A percentile compares a stretch with the other conserved stretches of the same genome.
Conservation (phyloP, 2,113 vertebrate genomes). For the Pangasianodon gigas region DNA sequence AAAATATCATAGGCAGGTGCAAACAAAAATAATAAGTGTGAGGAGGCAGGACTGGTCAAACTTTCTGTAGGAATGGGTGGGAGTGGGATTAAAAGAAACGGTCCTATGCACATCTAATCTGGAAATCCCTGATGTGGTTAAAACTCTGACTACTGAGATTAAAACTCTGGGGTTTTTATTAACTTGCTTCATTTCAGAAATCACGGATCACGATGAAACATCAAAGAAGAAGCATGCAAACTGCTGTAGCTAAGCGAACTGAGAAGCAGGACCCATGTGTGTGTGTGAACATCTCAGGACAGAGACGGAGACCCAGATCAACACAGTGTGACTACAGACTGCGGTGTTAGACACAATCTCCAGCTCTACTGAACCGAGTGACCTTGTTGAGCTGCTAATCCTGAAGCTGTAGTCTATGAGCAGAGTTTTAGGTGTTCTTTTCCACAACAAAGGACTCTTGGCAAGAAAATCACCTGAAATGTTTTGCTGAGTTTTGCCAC, state of each 20-base stretch:
- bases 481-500: not conserved
- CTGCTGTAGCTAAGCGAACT: conserved; percentile 78
- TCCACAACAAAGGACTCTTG: not conserved
- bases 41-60: no score
- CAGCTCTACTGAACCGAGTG: not conserved
- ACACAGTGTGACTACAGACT: not conserved
- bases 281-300: not conserved
- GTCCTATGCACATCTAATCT: not conserved
- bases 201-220: conserved; percentile 75
- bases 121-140: not conserved
- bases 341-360: not conserved
- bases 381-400: not conserved
- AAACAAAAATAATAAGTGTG: not conserved
- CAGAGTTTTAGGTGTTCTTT: not conserved
- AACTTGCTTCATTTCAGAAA: conserved; percentile 68
- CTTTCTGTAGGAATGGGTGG: not conserved
- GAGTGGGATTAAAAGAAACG: not conserved
- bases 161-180: not conserved
- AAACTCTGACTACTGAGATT: not conserved
- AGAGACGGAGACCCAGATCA: not conserved
- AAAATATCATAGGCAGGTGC: not conserved
- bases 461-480: not conserved
- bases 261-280: not conserved
- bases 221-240: conserved; percentile 75
- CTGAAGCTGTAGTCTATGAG: not conserved